Base-by-base conservation (phyloP, 2,888 invertebrate species). In the Copidosoma aretas region DNA sequence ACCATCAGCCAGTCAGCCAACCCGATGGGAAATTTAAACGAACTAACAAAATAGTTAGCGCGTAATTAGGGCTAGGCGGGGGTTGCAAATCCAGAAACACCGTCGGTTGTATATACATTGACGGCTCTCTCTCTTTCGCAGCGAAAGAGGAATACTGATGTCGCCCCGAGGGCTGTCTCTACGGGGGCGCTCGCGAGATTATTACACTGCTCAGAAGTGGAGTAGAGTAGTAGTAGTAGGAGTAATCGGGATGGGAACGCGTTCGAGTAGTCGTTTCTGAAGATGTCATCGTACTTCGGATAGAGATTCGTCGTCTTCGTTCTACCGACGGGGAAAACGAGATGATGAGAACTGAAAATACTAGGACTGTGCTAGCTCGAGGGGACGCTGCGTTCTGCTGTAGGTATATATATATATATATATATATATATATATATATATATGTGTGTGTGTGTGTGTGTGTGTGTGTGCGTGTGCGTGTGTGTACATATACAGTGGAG, bases 41-140 rank as follows among this genome's bases (percentile, higher is more conserved):
- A 15, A 25, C 54, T 60, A 58, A 66, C 63, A 49, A 70, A 66
- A 70, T 70, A 66, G 60, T 66, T 70, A 66, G 60, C 66, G 60
- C 51, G 62, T 60, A 70, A 70, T 70, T 70, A 70, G 43, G 46
- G 41, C 56, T 57, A 56, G 24, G 32, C 22, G 24, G 57, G 32
- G 57, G 32, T 39, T 17, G 62, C 24, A 32, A 67, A 68, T 63
- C 63, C 32, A 14, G 64, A 39, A 59, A 39, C 32, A 32, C 32
- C 32, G 24, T 51, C 46, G 32, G n/a, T 8, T 32, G 32, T 8
- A 32, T n/a, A n/a, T n/a, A n/a, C n/a, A n/a, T n/a, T n/a, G n/a
- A 32, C 32, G 32, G 3, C 32, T 32, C 32, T 32, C 32, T 32
- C 54, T 49, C 54, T 66, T 60, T 53, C 53, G n/a, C n/a, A 32